Percentiles rank a stretch among this genome's conserved stretches.
phyloP scores from a whole-genome alignment of 1,140 invertebrate genomes.

The Ceratina japonica region DNA sequence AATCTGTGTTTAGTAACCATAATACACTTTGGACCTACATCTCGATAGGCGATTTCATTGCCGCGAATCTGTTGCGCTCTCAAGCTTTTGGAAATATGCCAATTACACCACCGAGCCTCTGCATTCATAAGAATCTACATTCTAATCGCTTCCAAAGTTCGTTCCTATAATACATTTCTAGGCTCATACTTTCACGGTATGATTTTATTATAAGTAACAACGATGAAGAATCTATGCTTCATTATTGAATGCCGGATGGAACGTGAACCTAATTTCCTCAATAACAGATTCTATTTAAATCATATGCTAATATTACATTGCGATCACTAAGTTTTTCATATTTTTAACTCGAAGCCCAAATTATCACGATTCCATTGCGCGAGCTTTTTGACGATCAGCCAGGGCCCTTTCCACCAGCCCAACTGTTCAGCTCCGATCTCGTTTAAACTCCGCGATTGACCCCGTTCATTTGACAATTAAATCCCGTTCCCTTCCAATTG shows the following conservation, averaged over 20 bases:
- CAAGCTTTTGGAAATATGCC: conserved; percentile 12
- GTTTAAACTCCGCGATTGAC: background rate
- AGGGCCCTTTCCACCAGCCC: background rate
- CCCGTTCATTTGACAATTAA: conserved; percentile 3
- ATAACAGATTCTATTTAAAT: too few species aligned
- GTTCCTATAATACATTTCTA: background rate
- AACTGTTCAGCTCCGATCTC: background rate
- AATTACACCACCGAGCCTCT: background rate
- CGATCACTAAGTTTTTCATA: too few species aligned
- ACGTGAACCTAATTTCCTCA: too few species aligned
- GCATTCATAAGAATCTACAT: background rate
- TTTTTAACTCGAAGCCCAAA: too few species aligned
- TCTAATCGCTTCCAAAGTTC: background rate
- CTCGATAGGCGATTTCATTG: conserved; percentile 6
- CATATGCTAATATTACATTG: background rate
- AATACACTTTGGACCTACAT: background rate
- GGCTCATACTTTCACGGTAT: background rate
- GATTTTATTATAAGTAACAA: background rate
- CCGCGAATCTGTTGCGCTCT: background rate
- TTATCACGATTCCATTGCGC: background rate
- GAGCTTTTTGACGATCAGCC: conserved; percentile 3
- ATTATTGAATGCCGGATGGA: too few species aligned
- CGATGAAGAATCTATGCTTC: too few species aligned
- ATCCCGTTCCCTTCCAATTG: background rate
- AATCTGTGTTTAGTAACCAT: background rate